Evolutionary conservation across 2,888 invertebrate species (phyloP), one percentile per base, ranked within the genome.

Genomic region (Apocheima hispidaria): DNA sequence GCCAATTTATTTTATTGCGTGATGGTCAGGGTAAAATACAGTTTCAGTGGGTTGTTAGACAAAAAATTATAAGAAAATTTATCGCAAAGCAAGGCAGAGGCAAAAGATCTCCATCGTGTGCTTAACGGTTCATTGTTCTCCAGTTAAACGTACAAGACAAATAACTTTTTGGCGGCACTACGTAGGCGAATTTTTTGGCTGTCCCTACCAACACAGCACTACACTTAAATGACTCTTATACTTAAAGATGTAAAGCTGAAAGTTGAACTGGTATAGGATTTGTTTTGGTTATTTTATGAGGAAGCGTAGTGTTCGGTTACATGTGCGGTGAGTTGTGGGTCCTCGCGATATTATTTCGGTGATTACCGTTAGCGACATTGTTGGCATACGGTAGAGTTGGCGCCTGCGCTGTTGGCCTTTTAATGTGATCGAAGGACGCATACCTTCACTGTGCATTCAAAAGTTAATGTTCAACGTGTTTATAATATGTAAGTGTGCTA

Each of bases 51-150:
- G n/a, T n/a, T n/a, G n/a, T n/a, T n/a, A n/a, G n/a, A n/a, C n/a
- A n/a, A n/a, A n/a, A n/a, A 9, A 30, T 30, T 0, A 30, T 30
- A 2, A 9, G 3, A 4, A 12, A 33, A 33, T 7, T 7, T 26
- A 26, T 7, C 0, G 9, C 0, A 14, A 14, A 0, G n/a, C 26
- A 36, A 55, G 12, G 55, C n/a, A 43, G 56, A 57, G 30, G 14
- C 46, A 30, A 53, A 43, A 52, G 63, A 65, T 66, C 61, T 59
- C 65, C 73, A 73, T 77, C 82, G 85, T 86, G 71, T 80, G 74
- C 75, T 82, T 89, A 91, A 91, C 91, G 89, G 91, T 88, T 79
- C 77, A 84, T 86, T 86, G 86, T 87, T 84, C 73, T 74, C 73
- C 79, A 75, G 77, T 81, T 63, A 83, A 86, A 85, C 78, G 83